A percentile compares a stretch with the other conserved stretches of the same genome.
Conservation (phyloP, 35 echinoderm and acorn worm species). For the Eucidaris tribuloides region DNA sequence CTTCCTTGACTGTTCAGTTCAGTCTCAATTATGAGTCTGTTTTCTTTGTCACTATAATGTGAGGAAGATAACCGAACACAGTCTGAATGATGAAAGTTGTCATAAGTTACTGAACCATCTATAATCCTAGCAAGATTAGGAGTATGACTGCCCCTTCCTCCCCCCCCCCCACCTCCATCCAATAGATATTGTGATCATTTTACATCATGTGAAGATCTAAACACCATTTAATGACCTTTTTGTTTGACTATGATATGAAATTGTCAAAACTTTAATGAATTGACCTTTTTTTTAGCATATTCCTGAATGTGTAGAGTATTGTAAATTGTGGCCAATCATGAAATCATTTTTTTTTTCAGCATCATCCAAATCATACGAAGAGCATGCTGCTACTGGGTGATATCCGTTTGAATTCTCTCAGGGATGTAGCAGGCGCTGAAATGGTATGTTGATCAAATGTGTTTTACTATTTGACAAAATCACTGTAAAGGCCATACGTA, state of each 20-base stretch:
- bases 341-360: slow-evolving; percentile 21
- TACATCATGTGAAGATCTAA: background rate
- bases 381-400: slow-evolving; percentile 55
- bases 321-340: background rate
- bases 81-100: background rate
- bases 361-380: slow-evolving; percentile 57
- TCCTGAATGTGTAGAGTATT: background rate
- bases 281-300: background rate
- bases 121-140: too few relatives aligned
- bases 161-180: too few relatives aligned
- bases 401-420: slow-evolving; percentile 40
- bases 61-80: background rate
- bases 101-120: background rate
- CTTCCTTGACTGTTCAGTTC: too few relatives aligned
- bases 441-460: too few relatives aligned
- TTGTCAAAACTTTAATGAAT: background rate
- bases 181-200: background rate
- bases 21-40: too few relatives aligned
- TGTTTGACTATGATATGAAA: too few relatives aligned
- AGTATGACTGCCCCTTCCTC: too few relatives aligned
- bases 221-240: background rate
- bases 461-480: too few relatives aligned
- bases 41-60: too few relatives aligned
- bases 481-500: too few relatives aligned
- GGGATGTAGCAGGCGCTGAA: too few relatives aligned